phyloP scores from a whole-genome alignment of 2,797 vertebrate species.

The Hydrocynus forskahlii region DNA sequence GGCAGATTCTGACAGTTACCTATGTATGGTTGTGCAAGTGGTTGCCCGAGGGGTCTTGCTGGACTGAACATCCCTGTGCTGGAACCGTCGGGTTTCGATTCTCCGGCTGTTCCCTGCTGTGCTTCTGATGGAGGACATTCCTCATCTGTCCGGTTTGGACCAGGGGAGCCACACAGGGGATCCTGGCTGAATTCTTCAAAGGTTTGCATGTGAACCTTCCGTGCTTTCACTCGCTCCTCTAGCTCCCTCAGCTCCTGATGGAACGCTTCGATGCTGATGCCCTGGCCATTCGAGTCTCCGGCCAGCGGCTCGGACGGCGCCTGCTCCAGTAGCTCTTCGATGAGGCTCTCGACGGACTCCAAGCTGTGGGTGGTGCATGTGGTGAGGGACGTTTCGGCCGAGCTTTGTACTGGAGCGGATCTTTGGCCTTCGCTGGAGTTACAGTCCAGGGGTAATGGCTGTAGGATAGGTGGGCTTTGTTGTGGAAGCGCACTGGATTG shows the following conservation, averaged over 20 bases:
- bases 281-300: slow-evolving; percentile 74
- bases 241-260: slow-evolving; percentile 87
- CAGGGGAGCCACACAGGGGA: slow-evolving; percentile 21
- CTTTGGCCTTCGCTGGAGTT: slow-evolving; percentile 30
- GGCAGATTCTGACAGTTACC: slow-evolving; percentile 73
- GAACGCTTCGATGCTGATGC: slow-evolving; percentile 88
- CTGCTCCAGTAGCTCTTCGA: slow-evolving; percentile 83
- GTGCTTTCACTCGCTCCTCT: slow-evolving; percentile 77
- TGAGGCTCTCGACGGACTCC: slow-evolving; percentile 82
- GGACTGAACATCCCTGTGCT: slow-evolving; percentile 80
- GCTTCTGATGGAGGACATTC: slow-evolving; percentile 76
- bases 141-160: slow-evolving; percentile 64
- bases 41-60: slow-evolving; percentile 77
- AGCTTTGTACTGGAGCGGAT: slow-evolving; percentile 53
- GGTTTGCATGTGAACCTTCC: slow-evolving; percentile 41
- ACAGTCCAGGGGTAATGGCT: slow-evolving; percentile 20
- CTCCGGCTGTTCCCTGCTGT: slow-evolving; percentile 52
- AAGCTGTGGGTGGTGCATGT: slow-evolving; percentile 45
- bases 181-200: slow-evolving; percentile 62
- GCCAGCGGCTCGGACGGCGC: slow-evolving; percentile 67
- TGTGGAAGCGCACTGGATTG: slow-evolving; percentile 45
- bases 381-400: slow-evolving; percentile 50
- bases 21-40: slow-evolving; percentile 88
- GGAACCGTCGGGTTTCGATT: slow-evolving; percentile 61
- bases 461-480: slow-evolving; percentile 46